Evolutionary conservation across 2,888 invertebrate genomes (phyloP).

Genomic region (Geophilus truncorum): DNA sequence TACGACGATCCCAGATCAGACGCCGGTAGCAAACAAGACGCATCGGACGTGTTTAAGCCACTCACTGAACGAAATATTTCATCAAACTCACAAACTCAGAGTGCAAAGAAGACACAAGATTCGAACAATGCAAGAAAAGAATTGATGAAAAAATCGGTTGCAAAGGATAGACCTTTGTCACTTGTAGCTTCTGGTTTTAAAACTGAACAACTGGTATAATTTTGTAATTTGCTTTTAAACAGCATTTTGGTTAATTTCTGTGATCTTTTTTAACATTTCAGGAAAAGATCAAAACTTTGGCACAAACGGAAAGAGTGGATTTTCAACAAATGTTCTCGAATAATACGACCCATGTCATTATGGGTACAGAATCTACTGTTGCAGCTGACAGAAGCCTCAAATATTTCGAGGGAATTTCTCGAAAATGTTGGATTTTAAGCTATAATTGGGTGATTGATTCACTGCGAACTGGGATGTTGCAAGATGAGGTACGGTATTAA

Average conservation of each 20-base stretch:
- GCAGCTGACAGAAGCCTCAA: neutral
- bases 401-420: neutral
- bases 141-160: neutral
- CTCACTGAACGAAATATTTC: no score
- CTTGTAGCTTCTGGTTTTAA: neutral
- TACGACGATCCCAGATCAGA: neutral
- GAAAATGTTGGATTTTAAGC: neutral
- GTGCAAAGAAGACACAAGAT: no score
- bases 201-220: neutral
- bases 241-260: no score
- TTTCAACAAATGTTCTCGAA: neutral
- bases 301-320: neutral
- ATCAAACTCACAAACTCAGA: no score
- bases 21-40: no score
- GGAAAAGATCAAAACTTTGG: neutral
- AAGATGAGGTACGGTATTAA: neutral
- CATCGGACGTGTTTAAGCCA: neutral
- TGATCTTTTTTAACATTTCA: neutral
- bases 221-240: no score
- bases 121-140: no score
- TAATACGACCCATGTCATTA: neutral
- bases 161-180: neutral
- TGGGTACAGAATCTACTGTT: neutral
- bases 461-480: neutral
- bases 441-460: neutral